These are phyloP conservation scores for Neoniphon sammara DNA, from an alignment of 2,797 vertebrate species.

Conservation along the genomic window DNA sequence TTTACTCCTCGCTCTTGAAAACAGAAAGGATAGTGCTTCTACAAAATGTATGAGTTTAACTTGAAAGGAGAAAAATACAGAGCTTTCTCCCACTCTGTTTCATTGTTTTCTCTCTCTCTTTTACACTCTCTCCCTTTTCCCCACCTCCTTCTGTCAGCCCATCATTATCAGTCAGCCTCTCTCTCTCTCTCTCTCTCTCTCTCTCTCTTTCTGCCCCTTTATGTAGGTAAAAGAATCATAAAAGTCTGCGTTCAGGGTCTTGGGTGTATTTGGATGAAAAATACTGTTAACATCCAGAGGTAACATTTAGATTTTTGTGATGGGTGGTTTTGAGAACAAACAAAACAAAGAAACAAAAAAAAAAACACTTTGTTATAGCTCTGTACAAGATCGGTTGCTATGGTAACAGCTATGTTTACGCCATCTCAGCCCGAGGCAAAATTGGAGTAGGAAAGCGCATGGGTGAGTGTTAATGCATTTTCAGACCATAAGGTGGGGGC, in stretches of 20 bases:
- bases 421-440: conserved; percentile 28
- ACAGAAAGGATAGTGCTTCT: not conserved
- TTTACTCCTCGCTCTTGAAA: not conserved
- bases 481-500: conserved; percentile 16
- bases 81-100: not conserved
- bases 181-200: not conserved
- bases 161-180: not conserved
- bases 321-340: conserved; percentile 16
- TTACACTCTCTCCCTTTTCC: no score
- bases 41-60: conserved; percentile 1
- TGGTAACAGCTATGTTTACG: conserved; percentile 67
- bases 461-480: conserved; percentile 39
- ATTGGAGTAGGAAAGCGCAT: conserved; percentile 29
- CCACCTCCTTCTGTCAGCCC: no score
- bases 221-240: no score
- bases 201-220: no score
- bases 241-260: not conserved
- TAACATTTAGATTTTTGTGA: conserved; percentile 42
- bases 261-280: conserved; percentile 16
- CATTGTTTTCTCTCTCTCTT: not conserved
- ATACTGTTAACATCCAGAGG: conserved; percentile 7
- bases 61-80: conserved; percentile 6
- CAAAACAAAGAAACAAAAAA: no score
- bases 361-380: conserved; percentile 26
- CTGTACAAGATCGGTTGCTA: conserved; percentile 36